Conservation (phyloP, 2,888 invertebrate genomes). For the Limnephilus auricula region DNA sequence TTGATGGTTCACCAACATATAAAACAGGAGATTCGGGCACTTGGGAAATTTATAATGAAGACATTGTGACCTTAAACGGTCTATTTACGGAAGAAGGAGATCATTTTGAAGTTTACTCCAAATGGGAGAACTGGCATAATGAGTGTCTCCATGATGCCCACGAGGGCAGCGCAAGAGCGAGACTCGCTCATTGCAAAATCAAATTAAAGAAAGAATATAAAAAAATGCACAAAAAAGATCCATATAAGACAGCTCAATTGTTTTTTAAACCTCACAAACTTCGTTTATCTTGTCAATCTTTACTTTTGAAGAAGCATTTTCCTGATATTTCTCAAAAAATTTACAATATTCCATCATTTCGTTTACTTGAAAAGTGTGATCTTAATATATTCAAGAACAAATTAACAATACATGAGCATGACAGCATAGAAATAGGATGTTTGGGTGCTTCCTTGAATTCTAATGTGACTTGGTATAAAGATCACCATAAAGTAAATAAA, state of each 20-base stretch:
- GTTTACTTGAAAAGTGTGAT: slow-evolving; percentile 45
- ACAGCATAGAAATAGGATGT: slow-evolving; percentile 40
- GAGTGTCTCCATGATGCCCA: background rate
- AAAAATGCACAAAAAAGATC: background rate
- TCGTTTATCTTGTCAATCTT: slow-evolving; percentile 52
- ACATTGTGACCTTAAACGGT: slow-evolving; percentile 25
- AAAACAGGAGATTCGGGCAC: slow-evolving; percentile 18
- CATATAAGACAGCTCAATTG: slow-evolving; percentile 33
- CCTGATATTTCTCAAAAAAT: slow-evolving; percentile 31
- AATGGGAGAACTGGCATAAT: slow-evolving; percentile 51
- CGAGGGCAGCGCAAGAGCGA: background rate
- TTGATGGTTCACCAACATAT: background rate
- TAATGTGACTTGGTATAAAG: slow-evolving; percentile 56
- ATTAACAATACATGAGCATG: slow-evolving; percentile 21
- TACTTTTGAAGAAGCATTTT: slow-evolving; percentile 31
- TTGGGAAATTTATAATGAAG: slow-evolving; percentile 32
- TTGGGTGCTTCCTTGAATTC: slow-evolving; percentile 41
- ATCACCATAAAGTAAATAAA: background rate
- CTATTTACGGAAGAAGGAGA: background rate
- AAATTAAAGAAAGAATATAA: slow-evolving; percentile 18
- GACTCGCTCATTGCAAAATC: slow-evolving; percentile 38
- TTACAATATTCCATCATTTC: slow-evolving; percentile 36
- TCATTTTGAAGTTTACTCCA: slow-evolving; percentile 35
- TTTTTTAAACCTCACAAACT: slow-evolving; percentile 39
- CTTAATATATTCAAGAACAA: slow-evolving; percentile 19